These are phyloP conservation scores for Arrhamphus sclerolepis DNA, from an alignment of 2,797 vertebrate genomes.

Conservation along the genomic window DNA sequence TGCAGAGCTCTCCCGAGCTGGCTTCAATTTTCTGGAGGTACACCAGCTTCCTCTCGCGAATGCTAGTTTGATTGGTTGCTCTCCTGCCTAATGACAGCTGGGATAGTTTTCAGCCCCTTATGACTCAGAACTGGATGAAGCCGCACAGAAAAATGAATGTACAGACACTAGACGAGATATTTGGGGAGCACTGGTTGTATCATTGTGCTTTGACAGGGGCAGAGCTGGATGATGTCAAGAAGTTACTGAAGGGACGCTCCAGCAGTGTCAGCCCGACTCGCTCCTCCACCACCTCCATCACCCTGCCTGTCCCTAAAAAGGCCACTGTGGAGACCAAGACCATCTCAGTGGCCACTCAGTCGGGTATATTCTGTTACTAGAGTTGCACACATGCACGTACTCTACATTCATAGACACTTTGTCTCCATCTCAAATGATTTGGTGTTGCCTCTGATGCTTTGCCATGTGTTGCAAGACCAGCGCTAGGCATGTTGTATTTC, in stretches of 20 bases:
- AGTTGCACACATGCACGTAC: conserved; percentile 10
- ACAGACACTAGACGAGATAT: too few relatives aligned
- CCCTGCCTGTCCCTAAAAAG: conserved; percentile 92
- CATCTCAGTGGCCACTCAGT: conserved; percentile 88
- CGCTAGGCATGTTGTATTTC: background rate
- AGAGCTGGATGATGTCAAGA: conserved; percentile 96
- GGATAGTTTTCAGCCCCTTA: too few relatives aligned
- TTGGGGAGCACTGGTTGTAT: background rate
- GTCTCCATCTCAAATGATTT: conserved; percentile 21
- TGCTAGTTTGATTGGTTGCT: too few relatives aligned
- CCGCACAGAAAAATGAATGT: too few relatives aligned
- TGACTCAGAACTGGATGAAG: too few relatives aligned
- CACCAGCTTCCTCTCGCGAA: too few relatives aligned
- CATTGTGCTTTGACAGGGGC: conserved; percentile 84
- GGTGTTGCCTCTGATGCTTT: background rate
- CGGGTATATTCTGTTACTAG: conserved; percentile 75
- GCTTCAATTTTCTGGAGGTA: too few relatives aligned
- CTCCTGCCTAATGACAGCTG: too few relatives aligned
- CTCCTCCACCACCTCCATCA: conserved; percentile 83
- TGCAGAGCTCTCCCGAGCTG: too few relatives aligned
- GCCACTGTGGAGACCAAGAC: conserved; percentile 87
- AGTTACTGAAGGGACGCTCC: conserved; percentile 92
- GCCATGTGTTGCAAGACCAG: background rate
- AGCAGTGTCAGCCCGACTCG: conserved; percentile 93
- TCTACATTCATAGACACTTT: conserved; percentile 37